Conservation (phyloP, 2,797 vertebrate genomes). For the Trachops cirrhosus region DNA sequence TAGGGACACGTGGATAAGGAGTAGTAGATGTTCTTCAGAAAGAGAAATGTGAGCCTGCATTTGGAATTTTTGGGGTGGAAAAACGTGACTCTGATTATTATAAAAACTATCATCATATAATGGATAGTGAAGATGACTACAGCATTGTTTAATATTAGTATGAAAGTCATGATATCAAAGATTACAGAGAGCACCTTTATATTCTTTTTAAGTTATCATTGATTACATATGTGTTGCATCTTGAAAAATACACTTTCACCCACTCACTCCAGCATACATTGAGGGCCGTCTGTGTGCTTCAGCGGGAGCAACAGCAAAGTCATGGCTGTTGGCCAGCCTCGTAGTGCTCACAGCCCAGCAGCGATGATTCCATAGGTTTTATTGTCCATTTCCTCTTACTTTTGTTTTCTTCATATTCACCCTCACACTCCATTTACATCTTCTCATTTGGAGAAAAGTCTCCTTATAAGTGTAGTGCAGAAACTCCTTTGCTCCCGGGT, state of each 20-base stretch:
- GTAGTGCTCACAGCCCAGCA: neutral
- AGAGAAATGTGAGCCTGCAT: neutral
- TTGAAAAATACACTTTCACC: neutral
- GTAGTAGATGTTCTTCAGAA: neutral
- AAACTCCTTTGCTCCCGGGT: constrained; percentile 11
- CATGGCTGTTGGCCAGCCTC: neutral
- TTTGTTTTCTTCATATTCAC: constrained; percentile 42
- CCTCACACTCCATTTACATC: constrained; percentile 65
- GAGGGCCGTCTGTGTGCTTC: neutral
- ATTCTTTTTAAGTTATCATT: neutral
- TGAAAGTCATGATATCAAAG: neutral
- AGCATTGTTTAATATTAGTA: neutral
- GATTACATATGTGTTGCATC: neutral
- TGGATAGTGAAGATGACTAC: neutral
- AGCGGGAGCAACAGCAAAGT: neutral
- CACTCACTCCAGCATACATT: neutral
- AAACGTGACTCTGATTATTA: neutral
- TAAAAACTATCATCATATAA: neutral
- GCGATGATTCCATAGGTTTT: neutral
- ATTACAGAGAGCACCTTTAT: neutral
- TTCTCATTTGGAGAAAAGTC: constrained; percentile 33
- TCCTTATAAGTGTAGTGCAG: constrained; percentile 4
- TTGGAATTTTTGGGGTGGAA: neutral
- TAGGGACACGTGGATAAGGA: neutral
- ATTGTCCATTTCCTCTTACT: neutral